phyloP scores from a whole-genome alignment of 2,888 invertebrate genomes.

The Eupithecia tripunctaria region DNA sequence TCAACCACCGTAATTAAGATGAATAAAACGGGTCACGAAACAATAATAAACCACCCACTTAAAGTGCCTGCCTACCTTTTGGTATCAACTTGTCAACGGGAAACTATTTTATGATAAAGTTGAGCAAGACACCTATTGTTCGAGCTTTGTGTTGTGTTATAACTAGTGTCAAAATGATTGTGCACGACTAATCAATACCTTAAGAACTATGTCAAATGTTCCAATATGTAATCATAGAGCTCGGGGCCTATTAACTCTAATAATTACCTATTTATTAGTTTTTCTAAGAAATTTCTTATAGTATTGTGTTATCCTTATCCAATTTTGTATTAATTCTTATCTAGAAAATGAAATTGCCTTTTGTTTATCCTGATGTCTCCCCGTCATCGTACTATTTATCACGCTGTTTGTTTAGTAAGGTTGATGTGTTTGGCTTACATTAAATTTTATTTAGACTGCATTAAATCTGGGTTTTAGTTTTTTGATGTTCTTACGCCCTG shows the following conservation, averaged over 20 bases:
- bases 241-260: not conserved
- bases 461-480: too few relatives aligned
- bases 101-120: not conserved
- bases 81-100: not conserved
- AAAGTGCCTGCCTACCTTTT: not conserved
- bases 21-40: not conserved
- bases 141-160: not conserved
- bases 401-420: too few relatives aligned
- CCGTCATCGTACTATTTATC: too few relatives aligned
- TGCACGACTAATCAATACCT: not conserved
- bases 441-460: too few relatives aligned
- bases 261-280: not conserved
- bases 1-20: not conserved
- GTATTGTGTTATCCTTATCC: too few relatives aligned
- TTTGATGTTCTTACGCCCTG: too few relatives aligned
- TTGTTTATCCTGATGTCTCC: too few relatives aligned
- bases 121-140: not conserved
- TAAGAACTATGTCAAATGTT: not conserved
- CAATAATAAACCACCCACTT: not conserved
- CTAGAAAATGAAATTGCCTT: too few relatives aligned
- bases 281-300: not conserved
- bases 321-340: too few relatives aligned
- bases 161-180: not conserved
- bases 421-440: too few relatives aligned
- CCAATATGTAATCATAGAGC: not conserved